Evolutionary conservation across 2,888 invertebrate genomes (phyloP), one percentile per base, ranked within the genome.

Genomic region (Acronicta alni): DNA sequence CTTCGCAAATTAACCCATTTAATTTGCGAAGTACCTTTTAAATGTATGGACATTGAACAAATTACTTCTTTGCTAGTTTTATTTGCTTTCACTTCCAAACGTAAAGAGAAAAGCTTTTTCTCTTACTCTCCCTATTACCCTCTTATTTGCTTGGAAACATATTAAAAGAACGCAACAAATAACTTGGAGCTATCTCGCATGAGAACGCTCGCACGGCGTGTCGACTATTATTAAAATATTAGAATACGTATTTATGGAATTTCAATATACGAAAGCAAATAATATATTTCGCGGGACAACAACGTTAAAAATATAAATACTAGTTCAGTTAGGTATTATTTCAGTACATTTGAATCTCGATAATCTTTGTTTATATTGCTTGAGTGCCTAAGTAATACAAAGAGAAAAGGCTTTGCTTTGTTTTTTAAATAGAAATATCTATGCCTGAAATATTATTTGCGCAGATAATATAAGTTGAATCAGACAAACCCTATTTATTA

Each of bases 211-310:
- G 9, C 18, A 35, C n/a, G 30, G 54, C 52, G 57, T 46, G 32
- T 35, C 35, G 52, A 43, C 53, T 56, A 42, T 62, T 67, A 73
- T 61, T 72, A 63, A 59, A 59, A 54, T 55, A 43, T 63, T 39
- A 17, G 18, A 51, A 37, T 23, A 48, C 15, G 32, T 30, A 46
- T 72, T 46, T 44, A 51, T 44, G 48, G 16, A 46, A 62, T 58
- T 70, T 26, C 42, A 57, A 67, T 70, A 72, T 44, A 32, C 23
- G 26, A 45, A 48, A 10, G 26, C 35, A 15, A 44, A 57, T 39
- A 45, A 37, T 20, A 32, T 38, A 41, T 7, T 16, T 14, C 1
- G n/a, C 20, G 15, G 14, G 26, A 41, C 43, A 45, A 14, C n/a
- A 32, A 26, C 10, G 30, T 14, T 37, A 10, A 39, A 14, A 39